phyloP scores from a whole-genome alignment of 2,113 vertebrate species.

The Dipodomys ordii region DNA sequence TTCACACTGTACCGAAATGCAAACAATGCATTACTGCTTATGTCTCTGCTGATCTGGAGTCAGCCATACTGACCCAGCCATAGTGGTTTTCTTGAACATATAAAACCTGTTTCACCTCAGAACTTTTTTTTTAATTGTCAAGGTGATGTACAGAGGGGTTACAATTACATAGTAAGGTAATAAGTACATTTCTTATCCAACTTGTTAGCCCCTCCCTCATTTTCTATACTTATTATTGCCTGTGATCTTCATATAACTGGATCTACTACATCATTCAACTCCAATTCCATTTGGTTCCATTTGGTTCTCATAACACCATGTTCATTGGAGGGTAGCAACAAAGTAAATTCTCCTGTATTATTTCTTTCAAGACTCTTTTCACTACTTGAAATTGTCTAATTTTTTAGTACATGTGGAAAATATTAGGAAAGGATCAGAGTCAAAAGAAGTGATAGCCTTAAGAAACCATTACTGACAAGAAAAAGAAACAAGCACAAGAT shows the following conservation, averaged over 20 bases:
- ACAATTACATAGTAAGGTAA: too few relatives aligned
- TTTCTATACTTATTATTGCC: background rate
- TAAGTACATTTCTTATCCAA: too few relatives aligned
- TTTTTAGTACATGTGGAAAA: background rate
- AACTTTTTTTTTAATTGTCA: background rate
- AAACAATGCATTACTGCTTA: background rate
- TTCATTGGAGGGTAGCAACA: background rate
- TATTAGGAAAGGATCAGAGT: background rate
- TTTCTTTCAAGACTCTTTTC: background rate
- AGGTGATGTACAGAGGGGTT: too few relatives aligned
- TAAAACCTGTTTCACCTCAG: background rate
- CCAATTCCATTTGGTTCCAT: background rate
- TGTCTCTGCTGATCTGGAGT: background rate
- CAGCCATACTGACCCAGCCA: background rate
- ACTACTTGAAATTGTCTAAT: background rate
- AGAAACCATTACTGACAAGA: background rate
- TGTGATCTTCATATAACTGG: background rate
- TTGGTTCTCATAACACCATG: background rate
- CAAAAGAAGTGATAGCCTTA: background rate
- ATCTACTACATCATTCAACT: background rate
- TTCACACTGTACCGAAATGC: background rate
- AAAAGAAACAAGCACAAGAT: slow-evolving; percentile 33
- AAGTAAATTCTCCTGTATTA: background rate
- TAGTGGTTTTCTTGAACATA: background rate
- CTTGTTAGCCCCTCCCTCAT: too few relatives aligned